Evolutionary conservation across 2,797 vertebrate genomes (phyloP).

Genomic region (Acanthurus leucopareius): DNA sequence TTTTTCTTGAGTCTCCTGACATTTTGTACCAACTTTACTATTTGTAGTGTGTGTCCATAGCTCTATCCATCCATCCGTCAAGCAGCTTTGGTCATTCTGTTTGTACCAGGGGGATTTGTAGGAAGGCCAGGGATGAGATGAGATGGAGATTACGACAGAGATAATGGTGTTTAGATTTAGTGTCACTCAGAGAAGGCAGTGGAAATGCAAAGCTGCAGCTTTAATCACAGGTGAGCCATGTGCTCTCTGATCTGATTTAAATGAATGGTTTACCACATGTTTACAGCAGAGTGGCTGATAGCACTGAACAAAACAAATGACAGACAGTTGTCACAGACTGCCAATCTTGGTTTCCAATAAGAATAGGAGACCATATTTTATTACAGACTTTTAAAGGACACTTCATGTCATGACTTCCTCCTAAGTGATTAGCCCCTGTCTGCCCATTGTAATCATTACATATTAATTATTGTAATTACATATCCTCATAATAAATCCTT

Average conservation of each 20-base stretch:
- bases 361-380: slow-evolving; percentile 6
- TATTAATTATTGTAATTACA: too few relatives aligned
- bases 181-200: slow-evolving; percentile 54
- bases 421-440: not conserved
- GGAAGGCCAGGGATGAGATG: slow-evolving; percentile 72
- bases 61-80: slow-evolving; percentile 28
- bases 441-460: not conserved
- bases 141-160: slow-evolving; percentile 80
- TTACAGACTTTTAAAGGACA: not conserved
- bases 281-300: slow-evolving; percentile 22
- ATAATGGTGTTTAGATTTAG: slow-evolving; percentile 80
- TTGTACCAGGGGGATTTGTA: slow-evolving; percentile 71
- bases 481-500: not conserved
- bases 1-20: not conserved
- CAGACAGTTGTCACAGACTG: not conserved
- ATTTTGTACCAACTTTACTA: not conserved
- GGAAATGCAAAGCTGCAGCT: slow-evolving; percentile 59
- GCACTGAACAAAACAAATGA: slow-evolving; percentile 3
- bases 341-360: slow-evolving; percentile 1
- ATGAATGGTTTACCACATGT: slow-evolving; percentile 33
- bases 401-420: not conserved
- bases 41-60: slow-evolving; percentile 1
- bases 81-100: slow-evolving; percentile 47
- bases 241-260: slow-evolving; percentile 57
- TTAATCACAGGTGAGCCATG: slow-evolving; percentile 74